Evolutionary conservation across 1,140 invertebrate species (phyloP).

Genomic region (Diachasma alloeum): DNA sequence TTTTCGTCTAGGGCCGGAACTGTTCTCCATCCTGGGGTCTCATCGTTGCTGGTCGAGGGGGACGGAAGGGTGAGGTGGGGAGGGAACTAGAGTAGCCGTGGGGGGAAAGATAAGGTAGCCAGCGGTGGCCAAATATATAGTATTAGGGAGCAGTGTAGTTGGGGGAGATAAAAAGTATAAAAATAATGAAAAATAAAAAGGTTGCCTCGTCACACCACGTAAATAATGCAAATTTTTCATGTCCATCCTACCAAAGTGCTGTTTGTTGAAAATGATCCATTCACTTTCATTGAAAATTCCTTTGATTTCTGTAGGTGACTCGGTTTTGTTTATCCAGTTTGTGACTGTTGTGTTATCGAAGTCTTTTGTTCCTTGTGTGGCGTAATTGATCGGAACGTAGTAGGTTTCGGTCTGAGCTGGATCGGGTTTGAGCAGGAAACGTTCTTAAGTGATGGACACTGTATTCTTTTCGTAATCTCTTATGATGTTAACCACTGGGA

Average conservation of each 20-base stretch:
- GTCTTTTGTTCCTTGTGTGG: neutral
- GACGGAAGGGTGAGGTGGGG: too few relatives aligned
- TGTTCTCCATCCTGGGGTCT: too few relatives aligned
- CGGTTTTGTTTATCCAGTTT: neutral
- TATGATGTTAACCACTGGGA: conserved; percentile 78
- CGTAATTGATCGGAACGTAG: neutral
- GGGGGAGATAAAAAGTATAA: too few relatives aligned
- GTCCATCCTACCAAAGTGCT: conserved; percentile 5
- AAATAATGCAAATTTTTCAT: conserved; percentile 23
- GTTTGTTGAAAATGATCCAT: neutral
- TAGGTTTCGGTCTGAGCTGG: neutral
- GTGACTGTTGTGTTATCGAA: neutral
- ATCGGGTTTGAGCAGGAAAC: conserved; percentile 43
- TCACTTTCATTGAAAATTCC: neutral
- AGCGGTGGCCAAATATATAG: too few relatives aligned
- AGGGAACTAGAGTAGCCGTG: too few relatives aligned
- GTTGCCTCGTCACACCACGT: too few relatives aligned
- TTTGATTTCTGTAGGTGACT: neutral
- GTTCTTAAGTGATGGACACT: conserved; percentile 60
- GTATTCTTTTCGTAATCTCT: conserved; percentile 68
- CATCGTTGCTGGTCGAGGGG: too few relatives aligned
- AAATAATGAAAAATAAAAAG: too few relatives aligned
- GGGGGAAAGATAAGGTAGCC: too few relatives aligned
- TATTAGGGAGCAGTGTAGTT: too few relatives aligned
- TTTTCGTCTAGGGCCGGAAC: too few relatives aligned